phyloP scores from a whole-genome alignment of 2,888 invertebrate species.

The Steromphala cineraria region DNA sequence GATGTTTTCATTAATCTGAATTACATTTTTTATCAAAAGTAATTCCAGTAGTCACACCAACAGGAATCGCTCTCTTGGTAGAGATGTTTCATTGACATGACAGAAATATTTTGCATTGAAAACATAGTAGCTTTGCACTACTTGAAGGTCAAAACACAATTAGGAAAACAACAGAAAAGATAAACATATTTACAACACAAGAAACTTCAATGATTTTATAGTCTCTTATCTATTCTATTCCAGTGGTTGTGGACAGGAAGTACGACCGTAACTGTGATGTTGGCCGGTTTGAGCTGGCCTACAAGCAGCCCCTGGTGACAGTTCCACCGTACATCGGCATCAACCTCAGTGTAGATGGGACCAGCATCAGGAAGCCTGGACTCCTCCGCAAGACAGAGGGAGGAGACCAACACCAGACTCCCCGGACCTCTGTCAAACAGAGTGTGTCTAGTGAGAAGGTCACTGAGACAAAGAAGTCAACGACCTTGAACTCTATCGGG shows the following conservation, averaged over 20 bases:
- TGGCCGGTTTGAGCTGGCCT: slow-evolving; percentile 74
- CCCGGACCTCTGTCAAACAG: slow-evolving; percentile 21
- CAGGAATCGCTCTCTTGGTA: too few species aligned
- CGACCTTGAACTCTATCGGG: background rate
- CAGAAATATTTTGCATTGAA: too few species aligned
- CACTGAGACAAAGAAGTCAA: background rate
- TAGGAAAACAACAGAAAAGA: too few species aligned
- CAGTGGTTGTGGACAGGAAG: slow-evolving; percentile 74
- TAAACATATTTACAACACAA: too few species aligned
- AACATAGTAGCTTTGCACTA: too few species aligned
- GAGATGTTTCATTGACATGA: too few species aligned
- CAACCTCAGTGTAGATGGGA: slow-evolving; percentile 69
- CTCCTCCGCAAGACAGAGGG: background rate
- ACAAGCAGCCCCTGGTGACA: slow-evolving; percentile 71
- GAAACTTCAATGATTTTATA: background rate
- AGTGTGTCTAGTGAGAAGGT: slow-evolving; percentile 8
- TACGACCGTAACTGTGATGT: slow-evolving; percentile 72
- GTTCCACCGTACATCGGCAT: slow-evolving; percentile 75
- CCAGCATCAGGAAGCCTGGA: slow-evolving; percentile 53
- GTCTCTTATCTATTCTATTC: slow-evolving; percentile 36
- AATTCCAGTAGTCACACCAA: too few species aligned
- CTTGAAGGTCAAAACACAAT: too few species aligned
- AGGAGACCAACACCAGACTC: slow-evolving; percentile 30
- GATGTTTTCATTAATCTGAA: too few species aligned
- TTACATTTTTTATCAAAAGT: too few species aligned